Percentiles rank a stretch among this genome's conserved stretches.
Conservation (phyloP, 2,888 invertebrate species). For the Eilema depressum region DNA sequence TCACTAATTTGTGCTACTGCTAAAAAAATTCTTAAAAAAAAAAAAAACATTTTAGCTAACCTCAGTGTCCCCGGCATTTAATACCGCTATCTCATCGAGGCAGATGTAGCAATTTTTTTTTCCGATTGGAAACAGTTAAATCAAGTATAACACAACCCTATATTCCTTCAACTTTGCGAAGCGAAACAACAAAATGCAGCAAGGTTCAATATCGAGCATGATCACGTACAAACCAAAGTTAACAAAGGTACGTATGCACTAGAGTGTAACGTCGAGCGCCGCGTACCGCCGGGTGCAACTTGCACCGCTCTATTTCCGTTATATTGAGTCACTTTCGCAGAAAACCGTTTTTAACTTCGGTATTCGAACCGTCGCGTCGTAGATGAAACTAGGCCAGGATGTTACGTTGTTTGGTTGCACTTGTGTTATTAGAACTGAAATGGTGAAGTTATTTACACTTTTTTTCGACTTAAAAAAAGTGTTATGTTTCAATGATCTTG, state of each 20-base stretch:
- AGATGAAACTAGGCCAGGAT: slow-evolving; percentile 37
- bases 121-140: background rate
- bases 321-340: slow-evolving; percentile 33
- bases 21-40: too few species aligned
- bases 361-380: slow-evolving; percentile 32
- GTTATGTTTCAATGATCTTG: too few species aligned
- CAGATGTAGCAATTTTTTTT: background rate
- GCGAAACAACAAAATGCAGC: background rate
- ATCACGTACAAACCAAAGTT: slow-evolving; percentile 13
- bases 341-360: slow-evolving; percentile 40
- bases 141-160: background rate
- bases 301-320: slow-evolving; percentile 38
- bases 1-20: too few species aligned
- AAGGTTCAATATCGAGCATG: slow-evolving; percentile 4
- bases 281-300: slow-evolving; percentile 15
- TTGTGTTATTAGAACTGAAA: background rate
- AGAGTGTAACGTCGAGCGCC: slow-evolving; percentile 8
- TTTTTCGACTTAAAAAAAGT: too few species aligned
- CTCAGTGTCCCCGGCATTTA: too few species aligned
- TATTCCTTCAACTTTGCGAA: background rate
- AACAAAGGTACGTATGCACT: slow-evolving; percentile 13
- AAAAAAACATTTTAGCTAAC: too few species aligned
- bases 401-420: slow-evolving; percentile 18
- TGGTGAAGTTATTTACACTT: too few species aligned
- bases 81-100: too few species aligned